Percentiles rank a stretch among this genome's conserved stretches.
Evolutionary conservation across 2,113 vertebrate species (phyloP).

Genomic region (Microcebus ravelobensis): DNA sequence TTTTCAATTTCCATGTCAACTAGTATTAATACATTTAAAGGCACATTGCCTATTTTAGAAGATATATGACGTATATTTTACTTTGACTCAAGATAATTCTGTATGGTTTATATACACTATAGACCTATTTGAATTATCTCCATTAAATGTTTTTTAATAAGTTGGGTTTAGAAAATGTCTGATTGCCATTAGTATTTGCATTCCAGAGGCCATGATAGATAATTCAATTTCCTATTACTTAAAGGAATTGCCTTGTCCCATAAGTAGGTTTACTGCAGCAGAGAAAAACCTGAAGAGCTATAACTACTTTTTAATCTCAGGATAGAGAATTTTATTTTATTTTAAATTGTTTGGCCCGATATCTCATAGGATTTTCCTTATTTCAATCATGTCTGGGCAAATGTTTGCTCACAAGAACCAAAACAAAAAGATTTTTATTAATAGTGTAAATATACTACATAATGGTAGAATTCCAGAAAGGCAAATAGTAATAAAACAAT

Average conservation of each 20-base stretch:
- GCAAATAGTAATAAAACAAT: neutral
- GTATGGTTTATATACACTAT: neutral
- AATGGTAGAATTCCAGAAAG: neutral
- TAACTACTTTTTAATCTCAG: neutral
- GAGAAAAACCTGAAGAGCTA: neutral
- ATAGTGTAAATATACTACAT: neutral
- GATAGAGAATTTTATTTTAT: neutral
- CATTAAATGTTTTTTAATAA: slow-evolving; percentile 27
- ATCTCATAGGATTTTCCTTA: neutral
- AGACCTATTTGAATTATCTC: neutral
- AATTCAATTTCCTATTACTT: slow-evolving; percentile 54
- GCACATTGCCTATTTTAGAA: neutral
- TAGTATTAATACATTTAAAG: slow-evolving; percentile 57
- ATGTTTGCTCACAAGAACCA: neutral
- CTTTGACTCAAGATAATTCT: neutral
- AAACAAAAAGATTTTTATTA: neutral
- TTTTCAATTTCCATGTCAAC: slow-evolving; percentile 61
- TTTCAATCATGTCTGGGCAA: neutral
- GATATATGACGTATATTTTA: neutral
- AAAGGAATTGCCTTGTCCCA: slow-evolving; percentile 30
- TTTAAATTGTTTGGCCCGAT: neutral
- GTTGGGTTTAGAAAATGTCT: neutral
- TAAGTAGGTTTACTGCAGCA: neutral
- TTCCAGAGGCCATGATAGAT: neutral
- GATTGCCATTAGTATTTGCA: slow-evolving; percentile 33